Percentiles rank a stretch among this genome's conserved stretches.
Conservation (phyloP, 2,113 vertebrate genomes). For the Scolopax mira region DNA sequence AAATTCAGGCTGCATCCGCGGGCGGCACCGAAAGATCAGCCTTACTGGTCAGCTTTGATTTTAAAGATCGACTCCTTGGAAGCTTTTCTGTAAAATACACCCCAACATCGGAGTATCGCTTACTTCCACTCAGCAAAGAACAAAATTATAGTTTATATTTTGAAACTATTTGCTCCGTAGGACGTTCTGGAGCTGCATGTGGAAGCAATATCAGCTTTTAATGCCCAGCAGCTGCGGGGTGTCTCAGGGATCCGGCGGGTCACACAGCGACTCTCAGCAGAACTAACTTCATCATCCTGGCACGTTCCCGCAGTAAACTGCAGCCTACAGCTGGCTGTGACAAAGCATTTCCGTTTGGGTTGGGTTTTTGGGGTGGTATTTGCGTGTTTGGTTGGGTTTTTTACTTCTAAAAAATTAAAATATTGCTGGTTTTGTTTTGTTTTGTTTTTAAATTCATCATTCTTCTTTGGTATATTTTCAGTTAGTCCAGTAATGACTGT, state of each 20-base stretch:
- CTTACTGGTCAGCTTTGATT: constrained; percentile 16
- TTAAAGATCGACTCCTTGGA: not conserved
- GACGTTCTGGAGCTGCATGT: constrained; percentile 57
- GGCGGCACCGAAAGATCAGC: constrained; percentile 65
- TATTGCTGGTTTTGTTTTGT: not conserved
- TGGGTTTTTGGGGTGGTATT: too few relatives aligned
- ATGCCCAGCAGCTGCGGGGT: constrained; percentile 60
- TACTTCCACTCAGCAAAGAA: constrained; percentile 36
- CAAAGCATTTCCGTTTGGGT: not conserved
- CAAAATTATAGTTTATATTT: constrained; percentile 40
- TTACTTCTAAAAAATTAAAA: not conserved
- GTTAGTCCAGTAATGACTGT: not conserved
- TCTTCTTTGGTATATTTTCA: not conserved
- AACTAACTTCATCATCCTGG: constrained; percentile 48
- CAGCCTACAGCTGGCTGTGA: constrained; percentile 16
- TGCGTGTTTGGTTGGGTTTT: too few relatives aligned
- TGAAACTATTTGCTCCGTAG: constrained; percentile 29
- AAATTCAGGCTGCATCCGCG: constrained; percentile 73
- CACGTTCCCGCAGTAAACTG: constrained; percentile 20
- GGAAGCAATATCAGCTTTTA: constrained; percentile 60
- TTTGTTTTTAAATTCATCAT: constrained; percentile 3
- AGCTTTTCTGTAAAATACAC: constrained; percentile 37
- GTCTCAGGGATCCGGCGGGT: constrained; percentile 56
- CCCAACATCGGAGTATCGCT: not conserved
- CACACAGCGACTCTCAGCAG: constrained; percentile 42